These are phyloP conservation scores for Stigmatopora argus DNA, from an alignment of 2,113 vertebrate species.

Conservation along the genomic window DNA sequence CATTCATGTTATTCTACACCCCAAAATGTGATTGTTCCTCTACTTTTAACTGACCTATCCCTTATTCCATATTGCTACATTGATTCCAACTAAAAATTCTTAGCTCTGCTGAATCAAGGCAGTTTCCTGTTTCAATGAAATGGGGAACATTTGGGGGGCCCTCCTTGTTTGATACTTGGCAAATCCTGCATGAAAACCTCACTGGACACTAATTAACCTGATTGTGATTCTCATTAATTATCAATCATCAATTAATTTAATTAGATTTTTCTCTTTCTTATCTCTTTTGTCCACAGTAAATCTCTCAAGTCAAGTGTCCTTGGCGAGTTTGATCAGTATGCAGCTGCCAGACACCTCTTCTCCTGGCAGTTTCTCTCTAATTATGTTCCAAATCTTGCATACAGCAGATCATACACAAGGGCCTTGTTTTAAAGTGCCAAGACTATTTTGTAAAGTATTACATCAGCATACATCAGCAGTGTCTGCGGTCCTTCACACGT, in stretches of 20 bases:
- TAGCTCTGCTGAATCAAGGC: too few relatives aligned
- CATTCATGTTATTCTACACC: neutral
- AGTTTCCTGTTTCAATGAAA: neutral
- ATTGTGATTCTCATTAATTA: neutral
- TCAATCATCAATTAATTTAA: constrained; percentile 14
- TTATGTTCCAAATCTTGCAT: constrained; percentile 8
- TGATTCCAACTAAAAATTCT: neutral
- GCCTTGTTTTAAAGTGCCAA: constrained; percentile 42
- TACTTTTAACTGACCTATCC: neutral
- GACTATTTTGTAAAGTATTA: constrained; percentile 6
- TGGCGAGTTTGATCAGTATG: constrained; percentile 36
- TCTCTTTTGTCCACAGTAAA: constrained; percentile 62
- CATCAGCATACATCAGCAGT: constrained; percentile 2
- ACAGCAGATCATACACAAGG: constrained; percentile 26
- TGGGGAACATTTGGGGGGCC: neutral
- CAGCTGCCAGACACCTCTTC: constrained; percentile 22
- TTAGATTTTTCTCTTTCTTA: constrained; percentile 21
- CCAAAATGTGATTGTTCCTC: neutral
- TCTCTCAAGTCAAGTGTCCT: constrained; percentile 43
- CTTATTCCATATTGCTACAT: neutral
- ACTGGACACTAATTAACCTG: constrained; percentile 4
- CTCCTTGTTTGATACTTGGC: neutral
- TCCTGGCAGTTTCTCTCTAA: constrained; percentile 20
- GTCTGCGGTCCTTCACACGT: constrained; percentile 28
- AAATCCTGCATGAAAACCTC: constrained; percentile 23